Conservation (phyloP, 1,140 invertebrate genomes). For the Tetramorium parvispinum region DNA sequence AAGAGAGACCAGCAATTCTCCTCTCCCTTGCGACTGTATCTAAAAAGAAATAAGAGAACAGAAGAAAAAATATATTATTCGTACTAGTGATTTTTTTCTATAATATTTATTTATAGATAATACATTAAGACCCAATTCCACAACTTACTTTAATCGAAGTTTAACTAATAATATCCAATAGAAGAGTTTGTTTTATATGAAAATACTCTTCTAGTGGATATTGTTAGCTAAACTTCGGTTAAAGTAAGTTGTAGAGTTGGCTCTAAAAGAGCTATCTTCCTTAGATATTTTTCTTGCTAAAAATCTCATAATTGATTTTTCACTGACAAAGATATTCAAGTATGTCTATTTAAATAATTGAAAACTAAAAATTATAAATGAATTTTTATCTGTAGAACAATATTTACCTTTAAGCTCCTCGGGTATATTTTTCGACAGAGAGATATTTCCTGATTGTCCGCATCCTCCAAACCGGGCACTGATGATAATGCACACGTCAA, state of each 20-base stretch:
- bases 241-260: no score
- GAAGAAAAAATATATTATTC: background rate
- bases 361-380: no score
- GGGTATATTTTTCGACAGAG: slow-evolving; percentile 94
- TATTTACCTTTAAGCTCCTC: slow-evolving; percentile 92
- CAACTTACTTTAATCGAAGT: no score
- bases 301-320: background rate
- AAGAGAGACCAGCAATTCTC: slow-evolving; percentile 95
- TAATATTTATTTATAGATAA: background rate
- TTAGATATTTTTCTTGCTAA: background rate
- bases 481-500: slow-evolving; percentile 94
- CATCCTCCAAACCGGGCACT: slow-evolving; percentile 91
- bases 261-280: background rate
- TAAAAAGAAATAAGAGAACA: slow-evolving; percentile 79
- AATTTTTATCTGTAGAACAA: background rate
- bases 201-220: no score
- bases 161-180: no score
- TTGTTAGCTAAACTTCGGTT: no score
- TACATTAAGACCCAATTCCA: no score
- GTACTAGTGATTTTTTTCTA: no score
- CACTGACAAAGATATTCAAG: background rate
- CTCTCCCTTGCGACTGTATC: slow-evolving; percentile 95
- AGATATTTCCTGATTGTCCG: slow-evolving; percentile 91
- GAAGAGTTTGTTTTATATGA: no score
- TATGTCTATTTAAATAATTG: no score